Evolutionary conservation across 1,140 invertebrate genomes (phyloP), one percentile per base, ranked within the genome.

Genomic region (Drosophila repletoides): DNA sequence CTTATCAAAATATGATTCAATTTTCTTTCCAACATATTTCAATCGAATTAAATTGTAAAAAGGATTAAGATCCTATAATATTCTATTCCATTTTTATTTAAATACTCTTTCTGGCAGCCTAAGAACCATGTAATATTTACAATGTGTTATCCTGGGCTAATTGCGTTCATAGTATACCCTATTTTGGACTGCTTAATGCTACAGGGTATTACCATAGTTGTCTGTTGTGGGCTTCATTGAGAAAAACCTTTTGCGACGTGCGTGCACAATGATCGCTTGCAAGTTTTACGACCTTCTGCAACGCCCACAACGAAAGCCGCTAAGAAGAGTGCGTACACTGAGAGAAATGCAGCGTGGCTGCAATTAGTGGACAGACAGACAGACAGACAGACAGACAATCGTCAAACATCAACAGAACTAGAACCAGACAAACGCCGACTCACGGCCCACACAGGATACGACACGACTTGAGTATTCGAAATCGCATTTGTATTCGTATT

Each of bases 251-350:
- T 79, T 29, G 71, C 53, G 49, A 80, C 60, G 59, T 79, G 76
- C 76, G 76, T 80, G 76, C 76, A 79, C 75, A 80, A 80, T 80
- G 56, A 68, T 64, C 76, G 49, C 58, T 46, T 12, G 56, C 46
- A 45, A 68, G 66, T 84, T 81, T 83, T 83, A 83, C 74, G 77
- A 83, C 77, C 77, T 83, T 83, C 79, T 76, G 64, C 56, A 55
- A 83, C 77, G 79, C 77, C 77, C 79, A 83, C 77, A 71, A 72
- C 53, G 52, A 56, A 21, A 56, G 53, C 26, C 22, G 9, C 21
- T 24, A 9, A 49, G 24, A 49, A 33, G n/a, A n/a, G 45, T 53
- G 58, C 31, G 45, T 83, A 75, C 77, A 83, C 79, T 79, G 77
- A 84, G 70, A 59, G 70, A 83, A 83, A 83, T 67, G 71, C 76